Base-by-base conservation (phyloP, 2,888 invertebrate genomes). In the Acronicta leporina region DNA sequence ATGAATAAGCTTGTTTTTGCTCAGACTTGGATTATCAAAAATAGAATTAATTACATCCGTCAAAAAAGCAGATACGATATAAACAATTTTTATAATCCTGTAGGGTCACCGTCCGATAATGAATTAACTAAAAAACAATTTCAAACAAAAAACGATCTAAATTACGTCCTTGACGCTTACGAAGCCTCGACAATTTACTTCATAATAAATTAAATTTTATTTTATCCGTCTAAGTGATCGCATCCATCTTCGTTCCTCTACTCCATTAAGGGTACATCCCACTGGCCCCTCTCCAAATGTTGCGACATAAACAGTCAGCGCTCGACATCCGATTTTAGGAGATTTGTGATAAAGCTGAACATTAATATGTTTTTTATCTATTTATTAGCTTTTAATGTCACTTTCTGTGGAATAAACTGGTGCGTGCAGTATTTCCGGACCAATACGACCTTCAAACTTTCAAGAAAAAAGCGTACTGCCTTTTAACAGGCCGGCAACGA, bases 271-370 rank as follows among this genome's bases (percentile, higher is more conserved):
- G 78, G 63, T 77, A 86, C 86, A 84, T 59, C 73, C 77, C 76
- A 80, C 83, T 87, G 87, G 87, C 86, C 60, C 56, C 62, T 45
- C 59, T 84, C 87, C 87, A 88, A 88, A 85, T 80, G 75, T 70
- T 66, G 46, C 59, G 63, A 63, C 66, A 64, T 64, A 72, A 59
- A 77, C 63, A 63, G 54, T 58, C 48, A 47, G 49, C 60, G 51
- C 46, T 48, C 44, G 48, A 40, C 46, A 43, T 53, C 59, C 68
- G 68, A 73, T 71, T 71, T 67, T 63, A 43, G 46, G 45, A 62
- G 70, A 75, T 78, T 78, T 62, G 52, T 63, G 58, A 47, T 54
- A 44, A 50, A 58, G 52, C 30, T 46, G 56, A 49, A 54, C 45
- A 30, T n/a, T 46, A 15, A 20, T 9, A 20, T 20, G 16, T 10